Percentiles rank a stretch among this genome's conserved stretches.
Evolutionary conservation across 2,113 vertebrate genomes (phyloP).

Genomic region (Mesembrinibis cayennensis): DNA sequence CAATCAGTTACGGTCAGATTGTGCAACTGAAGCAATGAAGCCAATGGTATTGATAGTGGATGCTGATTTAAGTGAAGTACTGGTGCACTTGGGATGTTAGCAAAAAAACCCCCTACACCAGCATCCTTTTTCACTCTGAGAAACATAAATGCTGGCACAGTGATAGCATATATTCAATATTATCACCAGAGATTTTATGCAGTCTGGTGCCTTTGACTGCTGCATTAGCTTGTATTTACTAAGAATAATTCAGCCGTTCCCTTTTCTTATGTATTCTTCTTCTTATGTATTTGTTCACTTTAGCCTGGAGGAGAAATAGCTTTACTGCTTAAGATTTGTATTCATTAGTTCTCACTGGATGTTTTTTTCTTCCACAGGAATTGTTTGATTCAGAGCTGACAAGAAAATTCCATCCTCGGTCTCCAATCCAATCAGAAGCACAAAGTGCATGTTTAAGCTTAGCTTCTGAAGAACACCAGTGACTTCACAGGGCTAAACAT

Average conservation of each 20-base stretch:
- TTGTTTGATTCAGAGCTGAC: not conserved
- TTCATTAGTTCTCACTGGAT: not conserved
- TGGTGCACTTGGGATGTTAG: not conserved
- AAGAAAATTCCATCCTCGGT: not conserved
- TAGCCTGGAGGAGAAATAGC: not conserved
- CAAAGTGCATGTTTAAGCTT: not conserved
- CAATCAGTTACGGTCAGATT: not conserved
- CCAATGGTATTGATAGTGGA: not conserved
- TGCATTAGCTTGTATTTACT: not conserved
- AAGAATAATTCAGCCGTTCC: not conserved
- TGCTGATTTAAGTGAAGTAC: not conserved
- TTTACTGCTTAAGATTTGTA: not conserved
- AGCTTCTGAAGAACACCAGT: not conserved
- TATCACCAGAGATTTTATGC: not conserved
- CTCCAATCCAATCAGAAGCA: not conserved
- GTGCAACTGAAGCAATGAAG: not conserved
- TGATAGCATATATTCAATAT: not conserved
- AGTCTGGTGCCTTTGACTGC: not conserved
- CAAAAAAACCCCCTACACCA: not conserved
- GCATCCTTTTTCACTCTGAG: not conserved
- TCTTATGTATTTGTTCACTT: not conserved
- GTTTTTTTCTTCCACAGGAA: not conserved
- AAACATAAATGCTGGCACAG: not conserved
- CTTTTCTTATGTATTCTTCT: not conserved
- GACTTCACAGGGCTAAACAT: not conserved